Evolutionary conservation across 2,797 vertebrate genomes (phyloP).

Genomic region (Amniataba percoides): DNA sequence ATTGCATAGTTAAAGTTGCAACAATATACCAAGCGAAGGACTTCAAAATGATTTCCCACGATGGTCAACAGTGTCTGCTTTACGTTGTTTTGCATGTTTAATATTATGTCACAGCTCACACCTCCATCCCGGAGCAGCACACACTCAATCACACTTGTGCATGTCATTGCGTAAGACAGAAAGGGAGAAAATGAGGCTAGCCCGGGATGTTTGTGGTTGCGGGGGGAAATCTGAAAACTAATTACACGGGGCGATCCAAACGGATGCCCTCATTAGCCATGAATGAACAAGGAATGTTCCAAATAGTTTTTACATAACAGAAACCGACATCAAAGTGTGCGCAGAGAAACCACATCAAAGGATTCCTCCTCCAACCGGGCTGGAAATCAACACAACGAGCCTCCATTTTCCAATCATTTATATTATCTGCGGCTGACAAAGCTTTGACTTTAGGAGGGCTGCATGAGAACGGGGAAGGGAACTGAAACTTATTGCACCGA

Average conservation of each 20-base stretch:
- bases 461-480: background rate
- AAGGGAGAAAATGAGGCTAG: constrained; percentile 37
- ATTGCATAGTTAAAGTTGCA: background rate
- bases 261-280: constrained; percentile 74
- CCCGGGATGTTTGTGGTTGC: constrained; percentile 41
- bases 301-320: constrained; percentile 77
- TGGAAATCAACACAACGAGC: constrained; percentile 32
- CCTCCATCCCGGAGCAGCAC: background rate
- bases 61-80: background rate
- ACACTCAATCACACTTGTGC: constrained; percentile 24
- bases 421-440: constrained; percentile 9
- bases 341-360: constrained; percentile 32
- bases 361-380: constrained; percentile 19
- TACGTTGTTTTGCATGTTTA: background rate
- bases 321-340: constrained; percentile 51
- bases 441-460: background rate
- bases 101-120: constrained; percentile 4
- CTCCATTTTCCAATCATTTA: constrained; percentile 43
- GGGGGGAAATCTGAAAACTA: constrained; percentile 64
- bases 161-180: constrained; percentile 52
- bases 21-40: background rate
- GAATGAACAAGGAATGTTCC: constrained; percentile 71
- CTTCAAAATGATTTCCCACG: background rate
- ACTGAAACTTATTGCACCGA: background rate
- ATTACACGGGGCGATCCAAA: constrained; percentile 69